These are phyloP conservation scores for Atta texana DNA, from an alignment of 1,140 invertebrate genomes.

Conservation along the genomic window DNA sequence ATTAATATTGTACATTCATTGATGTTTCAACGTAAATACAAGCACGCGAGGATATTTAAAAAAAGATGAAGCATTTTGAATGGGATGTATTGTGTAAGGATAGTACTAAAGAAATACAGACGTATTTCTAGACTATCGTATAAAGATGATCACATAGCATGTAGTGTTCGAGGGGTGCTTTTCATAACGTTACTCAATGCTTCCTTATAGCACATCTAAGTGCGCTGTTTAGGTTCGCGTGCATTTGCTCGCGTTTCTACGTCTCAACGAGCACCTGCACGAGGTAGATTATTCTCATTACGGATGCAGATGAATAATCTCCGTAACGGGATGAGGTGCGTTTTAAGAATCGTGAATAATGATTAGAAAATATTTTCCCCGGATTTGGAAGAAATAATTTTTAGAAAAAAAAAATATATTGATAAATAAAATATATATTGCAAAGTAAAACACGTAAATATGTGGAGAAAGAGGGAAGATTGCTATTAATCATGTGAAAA, in stretches of 20 bases:
- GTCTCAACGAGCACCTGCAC: conserved; percentile 29
- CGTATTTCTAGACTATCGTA: neutral
- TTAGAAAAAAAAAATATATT: neutral
- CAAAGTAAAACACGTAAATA: neutral
- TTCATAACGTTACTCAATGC: conserved; percentile 31
- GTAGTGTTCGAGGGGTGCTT: conserved; percentile 20
- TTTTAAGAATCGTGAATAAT: conserved; percentile 27
- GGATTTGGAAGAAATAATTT: conserved; percentile 14
- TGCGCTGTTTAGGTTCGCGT: conserved; percentile 43
- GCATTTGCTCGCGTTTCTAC: conserved; percentile 52
- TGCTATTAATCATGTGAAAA: conserved; percentile 34
- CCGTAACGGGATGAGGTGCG: conserved; percentile 6
- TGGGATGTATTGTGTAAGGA: neutral
- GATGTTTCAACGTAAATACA: neutral
- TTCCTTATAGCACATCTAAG: conserved; percentile 25
- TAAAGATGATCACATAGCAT: neutral
- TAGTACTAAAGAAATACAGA: neutral
- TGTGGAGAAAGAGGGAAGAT: too few species aligned
- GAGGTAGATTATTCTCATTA: conserved; percentile 44
- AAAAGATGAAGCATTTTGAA: neutral
- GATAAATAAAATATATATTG: neutral
- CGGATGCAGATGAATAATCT: conserved; percentile 50
- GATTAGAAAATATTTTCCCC: conserved; percentile 7
- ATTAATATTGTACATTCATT: neutral
- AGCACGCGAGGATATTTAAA: neutral